Base-by-base conservation (phyloP, 1,140 invertebrate genomes). In the Macrobrachium rosenbergii region DNA sequence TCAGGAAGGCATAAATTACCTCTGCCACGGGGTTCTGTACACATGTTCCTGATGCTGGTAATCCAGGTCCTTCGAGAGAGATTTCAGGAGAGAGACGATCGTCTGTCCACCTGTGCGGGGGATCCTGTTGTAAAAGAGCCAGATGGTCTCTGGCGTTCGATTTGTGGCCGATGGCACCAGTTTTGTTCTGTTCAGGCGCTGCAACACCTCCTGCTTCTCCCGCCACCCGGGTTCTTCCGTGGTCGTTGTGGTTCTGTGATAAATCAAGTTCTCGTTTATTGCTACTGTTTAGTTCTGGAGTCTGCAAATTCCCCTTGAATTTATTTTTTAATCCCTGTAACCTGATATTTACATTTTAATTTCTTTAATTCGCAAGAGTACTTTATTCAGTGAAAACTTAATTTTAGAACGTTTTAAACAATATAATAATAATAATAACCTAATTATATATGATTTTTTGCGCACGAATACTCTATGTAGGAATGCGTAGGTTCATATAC, bases 1-100 rank as follows among this genome's bases (percentile, higher is more conserved):
- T 52, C 6, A 10, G 7, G 52, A 52, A 52, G 52, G 52, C 52
- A 52, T 8, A 19, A n/a, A 82, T 58, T 59, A 91, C 91, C 91
- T 90, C n/a, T 90, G 90, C 91, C 91, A 91, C 0, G 91, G 91
- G 17, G 91, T 91, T 37, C 90, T 88, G 87, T 91, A 91, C 28
- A 91, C 90, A 87, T 91, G 91, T 43, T 89, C 88, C 89, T 91
- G 90, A 75, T 90, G 89, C 52, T 89, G 86, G 37, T 82, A 88
- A 28, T 88, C 83, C 8, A 88, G 78, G 69, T 89, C 87, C 0
- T 28, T 37, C 5, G 72, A 28, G 19, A 89, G 64, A n/a, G 87
- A 76, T 28, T 88, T 81, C 17, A 89, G 64, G 2, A 89, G 73
- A 10, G 83, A 76, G 14, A 89, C 89, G 60, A 89, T 43, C 23